A percentile compares a stretch with the other conserved stretches of the same genome.
These are phyloP conservation scores for Rotaria magnacalcarata DNA, from an alignment of 2,888 invertebrate genomes.

Conservation along the genomic window DNA sequence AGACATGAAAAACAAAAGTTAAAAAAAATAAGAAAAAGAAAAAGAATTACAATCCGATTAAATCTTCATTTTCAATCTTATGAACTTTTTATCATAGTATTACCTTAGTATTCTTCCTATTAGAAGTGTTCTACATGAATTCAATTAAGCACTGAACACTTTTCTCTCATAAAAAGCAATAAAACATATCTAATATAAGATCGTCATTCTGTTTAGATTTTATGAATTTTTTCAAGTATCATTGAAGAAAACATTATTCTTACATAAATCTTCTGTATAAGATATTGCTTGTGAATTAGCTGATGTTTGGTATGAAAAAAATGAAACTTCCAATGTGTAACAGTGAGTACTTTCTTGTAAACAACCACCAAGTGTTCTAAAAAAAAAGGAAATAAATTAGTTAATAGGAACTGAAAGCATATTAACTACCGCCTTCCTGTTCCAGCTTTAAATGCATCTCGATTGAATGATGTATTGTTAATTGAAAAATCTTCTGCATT, in stretches of 20 bases:
- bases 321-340: constrained; percentile 82
- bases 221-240: constrained; percentile 8
- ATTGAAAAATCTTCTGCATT: constrained; percentile 82
- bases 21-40: no score
- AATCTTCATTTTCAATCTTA: not conserved
- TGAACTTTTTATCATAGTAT: not conserved
- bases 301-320: constrained; percentile 75
- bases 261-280: constrained; percentile 74
- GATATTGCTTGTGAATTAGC: constrained; percentile 68
- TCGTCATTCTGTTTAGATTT: not conserved
- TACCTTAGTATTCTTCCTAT: not conserved
- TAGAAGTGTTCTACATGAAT: not conserved
- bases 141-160: not conserved
- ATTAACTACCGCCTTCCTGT: constrained; percentile 72
- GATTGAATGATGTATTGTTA: constrained; percentile 83
- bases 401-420: no score
- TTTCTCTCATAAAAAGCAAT: not conserved
- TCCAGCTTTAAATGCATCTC: constrained; percentile 77
- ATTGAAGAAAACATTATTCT: constrained; percentile 12
- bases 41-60: not conserved
- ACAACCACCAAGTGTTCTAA: constrained; percentile 58
- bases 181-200: not conserved
- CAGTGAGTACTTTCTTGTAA: constrained; percentile 76
- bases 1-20: not conserved
- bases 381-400: constrained; percentile 38